Evolutionary conservation across 1,140 invertebrate genomes (phyloP).

Genomic region (Acyrthosiphon pisum): DNA sequence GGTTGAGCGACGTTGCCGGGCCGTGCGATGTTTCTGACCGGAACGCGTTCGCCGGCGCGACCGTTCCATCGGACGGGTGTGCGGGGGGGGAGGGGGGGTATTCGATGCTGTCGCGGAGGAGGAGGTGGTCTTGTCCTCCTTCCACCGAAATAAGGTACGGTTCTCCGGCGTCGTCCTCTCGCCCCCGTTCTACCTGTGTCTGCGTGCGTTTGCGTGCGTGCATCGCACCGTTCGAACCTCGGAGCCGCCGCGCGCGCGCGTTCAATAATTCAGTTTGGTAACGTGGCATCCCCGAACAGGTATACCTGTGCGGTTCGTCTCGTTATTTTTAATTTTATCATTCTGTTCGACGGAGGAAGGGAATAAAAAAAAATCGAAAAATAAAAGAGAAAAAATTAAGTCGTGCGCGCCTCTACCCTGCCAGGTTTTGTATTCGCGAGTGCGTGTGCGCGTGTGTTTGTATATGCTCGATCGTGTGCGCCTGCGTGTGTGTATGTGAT

Average conservation of each 20-base stretch:
- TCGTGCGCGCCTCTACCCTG: neutral
- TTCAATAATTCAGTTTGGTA: slow-evolving; percentile 48
- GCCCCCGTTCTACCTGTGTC: neutral
- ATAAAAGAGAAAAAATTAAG: neutral
- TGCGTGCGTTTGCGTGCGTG: neutral
- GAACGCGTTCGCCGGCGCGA: slow-evolving; percentile 41
- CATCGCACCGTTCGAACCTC: neutral
- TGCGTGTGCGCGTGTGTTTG: neutral
- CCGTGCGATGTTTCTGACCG: slow-evolving; percentile 51
- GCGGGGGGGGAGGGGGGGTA: too few species aligned
- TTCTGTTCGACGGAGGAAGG: neutral
- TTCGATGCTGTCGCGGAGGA: neutral
- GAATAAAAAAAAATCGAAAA: neutral
- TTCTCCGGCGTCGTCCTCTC: neutral
- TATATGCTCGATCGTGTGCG: neutral
- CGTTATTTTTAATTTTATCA: neutral
- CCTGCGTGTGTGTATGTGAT: neutral
- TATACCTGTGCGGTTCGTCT: slow-evolving; percentile 31
- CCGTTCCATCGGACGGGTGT: neutral
- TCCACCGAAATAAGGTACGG: neutral
- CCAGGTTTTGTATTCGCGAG: neutral
- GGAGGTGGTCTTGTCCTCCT: neutral
- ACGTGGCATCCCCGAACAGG: slow-evolving; percentile 52
- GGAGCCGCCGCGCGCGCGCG: slow-evolving; percentile 7
- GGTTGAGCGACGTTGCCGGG: slow-evolving; percentile 54